Evolutionary conservation across 2,797 vertebrate species (phyloP), one percentile per base, ranked within the genome.

Genomic region (Corythornis leucogaster): DNA sequence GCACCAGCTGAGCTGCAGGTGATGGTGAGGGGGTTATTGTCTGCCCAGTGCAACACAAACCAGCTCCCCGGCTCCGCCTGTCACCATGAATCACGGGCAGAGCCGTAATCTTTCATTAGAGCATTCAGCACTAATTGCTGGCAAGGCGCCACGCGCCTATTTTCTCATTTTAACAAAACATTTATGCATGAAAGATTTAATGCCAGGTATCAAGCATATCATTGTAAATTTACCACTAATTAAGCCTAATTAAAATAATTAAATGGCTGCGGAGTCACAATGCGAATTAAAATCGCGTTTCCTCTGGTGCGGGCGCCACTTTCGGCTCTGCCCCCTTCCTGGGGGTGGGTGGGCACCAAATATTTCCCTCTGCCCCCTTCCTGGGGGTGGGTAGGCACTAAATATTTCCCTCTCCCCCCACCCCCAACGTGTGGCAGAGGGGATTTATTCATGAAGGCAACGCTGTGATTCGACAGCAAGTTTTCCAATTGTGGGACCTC

Each of bases 211-310:
- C 98, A 98, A 98, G 98, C 98, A 98, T 98, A 98, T 99, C 98
- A 98, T 98, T 98, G 98, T 99, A 99, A 99, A 99, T 98, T 97
- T 98, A 98, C 98, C 98, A 98, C 98, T 99, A 99, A 99, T 99
- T 99, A 99, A 97, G 98, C 98, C 98, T 98, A 98, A 99, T 99
- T 99, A 99, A 98, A 99, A 99, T 98, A 97, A 98, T 98, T 98
- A 99, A 99, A 99, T 98, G 98, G 98, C 98, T 98, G 98, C 88
- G 82, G 98, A 98, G 98, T 97, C 98, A 97, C 97, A 96, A 97
- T 95, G 97, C 96, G 97, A 98, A 98, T 98, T 96, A 93, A 96
- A 98, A 98, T 97, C 97, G 80, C 98, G 43, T 97, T 94, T 84
- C 92, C 96, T 94, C 92, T 15, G 5, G 9, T 14, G 73, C 4